phyloP scores from a whole-genome alignment of 2,888 invertebrate species.

The Oligia strigilis region DNA sequence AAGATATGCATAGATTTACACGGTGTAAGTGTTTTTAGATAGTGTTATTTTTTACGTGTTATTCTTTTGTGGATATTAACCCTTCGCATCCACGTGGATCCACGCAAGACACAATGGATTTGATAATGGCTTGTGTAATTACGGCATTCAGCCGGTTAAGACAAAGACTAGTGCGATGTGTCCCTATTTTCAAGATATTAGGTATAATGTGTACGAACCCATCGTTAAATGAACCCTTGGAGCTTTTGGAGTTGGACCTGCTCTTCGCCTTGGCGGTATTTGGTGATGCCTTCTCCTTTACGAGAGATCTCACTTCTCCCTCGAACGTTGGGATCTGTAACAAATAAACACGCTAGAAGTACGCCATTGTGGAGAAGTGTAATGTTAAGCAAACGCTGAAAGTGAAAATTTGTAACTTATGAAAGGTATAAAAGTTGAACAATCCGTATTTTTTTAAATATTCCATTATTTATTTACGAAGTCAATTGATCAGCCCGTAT shows the following conservation, averaged over 20 bases:
- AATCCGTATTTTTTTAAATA: background rate
- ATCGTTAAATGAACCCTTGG: constrained; percentile 80
- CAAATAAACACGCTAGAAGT: background rate
- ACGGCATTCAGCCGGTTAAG: background rate
- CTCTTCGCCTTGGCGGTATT: constrained; percentile 72
- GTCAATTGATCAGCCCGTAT: background rate
- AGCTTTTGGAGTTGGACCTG: constrained; percentile 81
- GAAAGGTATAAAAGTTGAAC: background rate
- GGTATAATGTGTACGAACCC: constrained; percentile 69
- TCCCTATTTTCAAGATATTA: background rate
- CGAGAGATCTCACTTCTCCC: constrained; percentile 75
- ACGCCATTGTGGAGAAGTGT: background rate
- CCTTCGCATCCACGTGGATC: background rate
- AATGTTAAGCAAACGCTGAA: background rate
- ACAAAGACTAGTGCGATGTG: background rate
- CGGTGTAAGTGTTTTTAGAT: background rate
- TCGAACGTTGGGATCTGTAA: constrained; percentile 84
- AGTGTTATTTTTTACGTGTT: background rate
- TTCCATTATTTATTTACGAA: background rate
- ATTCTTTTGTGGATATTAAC: background rate
- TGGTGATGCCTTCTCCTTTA: constrained; percentile 76
- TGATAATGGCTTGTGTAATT: background rate
- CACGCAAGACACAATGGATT: background rate
- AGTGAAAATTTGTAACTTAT: background rate
- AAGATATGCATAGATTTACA: background rate